These are phyloP conservation scores for Eubucco bourcierii DNA, from an alignment of 2,113 vertebrate species.

Conservation along the genomic window DNA sequence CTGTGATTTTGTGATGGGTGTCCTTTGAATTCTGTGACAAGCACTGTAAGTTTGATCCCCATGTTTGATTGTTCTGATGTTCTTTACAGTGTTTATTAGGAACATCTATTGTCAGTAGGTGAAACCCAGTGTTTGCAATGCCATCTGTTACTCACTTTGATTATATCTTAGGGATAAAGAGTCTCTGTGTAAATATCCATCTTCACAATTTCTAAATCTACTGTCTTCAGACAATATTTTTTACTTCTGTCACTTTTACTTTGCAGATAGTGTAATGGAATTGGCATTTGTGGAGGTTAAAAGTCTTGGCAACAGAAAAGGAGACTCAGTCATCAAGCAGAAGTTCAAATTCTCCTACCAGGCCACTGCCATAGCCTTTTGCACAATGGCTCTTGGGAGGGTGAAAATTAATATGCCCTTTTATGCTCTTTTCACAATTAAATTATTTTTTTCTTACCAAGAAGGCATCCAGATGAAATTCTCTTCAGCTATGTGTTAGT, in stretches of 20 bases:
- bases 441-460: not conserved
- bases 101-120: not conserved
- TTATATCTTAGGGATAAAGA: not conserved
- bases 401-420: not conserved
- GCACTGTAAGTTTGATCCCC: not conserved
- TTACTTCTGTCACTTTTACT: not conserved
- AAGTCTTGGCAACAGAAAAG: not conserved
- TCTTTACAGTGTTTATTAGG: not conserved
- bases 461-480: not conserved
- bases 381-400: not conserved
- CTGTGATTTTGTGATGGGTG: not conserved
- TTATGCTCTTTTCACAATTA: not conserved
- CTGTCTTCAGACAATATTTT: not conserved
- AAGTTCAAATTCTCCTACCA: not conserved
- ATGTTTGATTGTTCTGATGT: not conserved
- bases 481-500: not conserved
- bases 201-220: not conserved
- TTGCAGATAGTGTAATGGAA: not conserved
- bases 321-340: not conserved
- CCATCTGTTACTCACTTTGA: not conserved
- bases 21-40: not conserved
- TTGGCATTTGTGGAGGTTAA: slow-evolving; percentile 17
- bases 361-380: not conserved
- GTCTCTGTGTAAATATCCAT: not conserved
- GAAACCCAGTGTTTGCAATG: not conserved